Conservation (phyloP, 2,113 vertebrate species). For the Corythoichthys haematopterus region DNA sequence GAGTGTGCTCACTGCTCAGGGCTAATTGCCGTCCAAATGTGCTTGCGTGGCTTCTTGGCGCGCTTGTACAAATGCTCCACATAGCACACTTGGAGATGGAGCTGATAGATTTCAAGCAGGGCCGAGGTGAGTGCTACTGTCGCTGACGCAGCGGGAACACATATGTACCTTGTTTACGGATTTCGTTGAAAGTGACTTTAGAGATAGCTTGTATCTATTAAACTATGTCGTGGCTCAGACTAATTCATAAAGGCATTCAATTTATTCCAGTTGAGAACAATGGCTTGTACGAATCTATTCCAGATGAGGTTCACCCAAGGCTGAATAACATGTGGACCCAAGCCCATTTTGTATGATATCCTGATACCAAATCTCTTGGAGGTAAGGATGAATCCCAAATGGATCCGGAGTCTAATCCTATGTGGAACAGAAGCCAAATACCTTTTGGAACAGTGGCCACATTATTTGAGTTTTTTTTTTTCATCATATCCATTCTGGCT, state of each 20-base stretch:
- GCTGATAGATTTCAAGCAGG: slow-evolving; percentile 32
- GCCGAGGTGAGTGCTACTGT: background rate
- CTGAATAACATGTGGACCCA: background rate
- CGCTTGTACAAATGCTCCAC: slow-evolving; percentile 46
- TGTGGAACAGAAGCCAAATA: background rate
- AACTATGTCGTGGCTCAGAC: background rate
- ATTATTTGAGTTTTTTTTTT: background rate
- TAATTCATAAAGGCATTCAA: background rate
- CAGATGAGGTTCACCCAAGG: background rate
- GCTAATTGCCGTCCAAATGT: slow-evolving; percentile 58
- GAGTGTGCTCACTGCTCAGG: slow-evolving; percentile 55
- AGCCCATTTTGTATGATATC: background rate
- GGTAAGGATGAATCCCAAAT: background rate
- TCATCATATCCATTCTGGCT: background rate
- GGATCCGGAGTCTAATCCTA: background rate
- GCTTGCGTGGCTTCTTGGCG: slow-evolving; percentile 43
- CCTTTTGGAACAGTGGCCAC: background rate
- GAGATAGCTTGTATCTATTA: background rate
- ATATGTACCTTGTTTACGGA: background rate
- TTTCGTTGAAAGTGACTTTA: background rate
- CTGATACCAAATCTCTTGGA: background rate
- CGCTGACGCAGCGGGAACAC: background rate
- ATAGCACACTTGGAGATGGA: slow-evolving; percentile 43
- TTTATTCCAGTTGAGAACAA: background rate
- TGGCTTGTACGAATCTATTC: background rate